phyloP scores from a whole-genome alignment of 2,113 vertebrate species.

The Todiramphus saurophagus region DNA sequence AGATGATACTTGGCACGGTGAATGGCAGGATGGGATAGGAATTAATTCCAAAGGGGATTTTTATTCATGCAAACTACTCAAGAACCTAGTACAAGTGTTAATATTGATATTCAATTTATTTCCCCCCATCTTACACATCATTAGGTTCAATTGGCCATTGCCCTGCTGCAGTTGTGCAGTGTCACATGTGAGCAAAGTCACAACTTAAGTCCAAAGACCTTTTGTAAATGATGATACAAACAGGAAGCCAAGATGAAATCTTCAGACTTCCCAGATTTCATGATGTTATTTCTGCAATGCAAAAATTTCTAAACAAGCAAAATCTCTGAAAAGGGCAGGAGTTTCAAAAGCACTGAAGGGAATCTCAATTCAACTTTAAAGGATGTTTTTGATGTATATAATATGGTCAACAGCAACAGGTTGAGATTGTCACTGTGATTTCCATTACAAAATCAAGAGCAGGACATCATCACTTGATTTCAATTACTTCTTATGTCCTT shows the following conservation, averaged over 20 bases:
- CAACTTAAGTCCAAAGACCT: neutral
- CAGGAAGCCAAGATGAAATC: neutral
- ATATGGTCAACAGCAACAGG: neutral
- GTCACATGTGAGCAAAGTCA: neutral
- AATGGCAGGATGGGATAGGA: neutral
- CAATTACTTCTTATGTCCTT: neutral
- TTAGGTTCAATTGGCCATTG: neutral
- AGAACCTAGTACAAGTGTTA: neutral
- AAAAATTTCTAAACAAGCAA: neutral
- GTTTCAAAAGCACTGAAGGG: neutral
- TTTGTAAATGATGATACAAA: neutral
- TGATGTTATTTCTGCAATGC: neutral
- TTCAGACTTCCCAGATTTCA: neutral
- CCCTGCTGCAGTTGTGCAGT: neutral
- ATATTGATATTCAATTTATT: neutral
- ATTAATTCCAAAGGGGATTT: neutral
- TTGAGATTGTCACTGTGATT: neutral
- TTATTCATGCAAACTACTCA: neutral
- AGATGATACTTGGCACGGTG: neutral
- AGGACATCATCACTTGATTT: neutral
- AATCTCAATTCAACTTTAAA: neutral
- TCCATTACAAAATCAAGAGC: neutral
- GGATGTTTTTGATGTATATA: neutral
- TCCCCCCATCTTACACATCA: accelerated
- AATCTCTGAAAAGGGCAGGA: neutral